Evolutionary conservation across 1,140 invertebrate genomes (phyloP).

Genomic region (Platorchestia sp.): DNA sequence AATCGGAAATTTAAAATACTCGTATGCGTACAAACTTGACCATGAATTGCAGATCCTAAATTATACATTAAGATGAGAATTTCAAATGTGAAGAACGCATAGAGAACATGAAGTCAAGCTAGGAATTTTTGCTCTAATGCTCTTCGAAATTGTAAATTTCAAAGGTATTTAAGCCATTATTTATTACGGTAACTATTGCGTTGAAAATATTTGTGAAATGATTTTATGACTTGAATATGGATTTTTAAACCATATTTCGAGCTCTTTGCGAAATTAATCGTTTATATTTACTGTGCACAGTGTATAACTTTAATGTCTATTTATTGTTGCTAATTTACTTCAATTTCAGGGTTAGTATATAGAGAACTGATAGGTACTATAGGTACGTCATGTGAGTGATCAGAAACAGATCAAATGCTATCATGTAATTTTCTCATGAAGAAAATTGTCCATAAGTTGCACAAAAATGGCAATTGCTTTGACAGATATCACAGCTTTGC

Average conservation of each 20-base stretch:
- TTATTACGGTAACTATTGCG: background rate
- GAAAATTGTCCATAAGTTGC: background rate
- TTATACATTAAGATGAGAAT: background rate
- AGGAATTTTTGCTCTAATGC: no score
- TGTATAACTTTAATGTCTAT: background rate
- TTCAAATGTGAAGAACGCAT: no score
- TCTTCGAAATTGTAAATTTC: no score
- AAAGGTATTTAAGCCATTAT: background rate
- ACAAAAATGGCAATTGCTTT: background rate
- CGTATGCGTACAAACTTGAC: background rate
- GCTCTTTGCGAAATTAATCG: background rate
- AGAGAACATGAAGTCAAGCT: no score
- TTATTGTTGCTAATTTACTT: background rate
- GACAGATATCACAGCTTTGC: background rate
- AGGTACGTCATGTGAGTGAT: background rate
- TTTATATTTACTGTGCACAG: background rate
- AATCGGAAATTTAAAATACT: background rate
- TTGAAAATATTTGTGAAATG: background rate
- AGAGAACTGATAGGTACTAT: background rate
- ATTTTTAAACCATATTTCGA: background rate
- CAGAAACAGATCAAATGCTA: background rate
- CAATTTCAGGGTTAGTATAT: background rate
- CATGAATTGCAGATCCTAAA: background rate
- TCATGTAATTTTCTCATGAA: background rate
- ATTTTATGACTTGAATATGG: background rate